Evolutionary conservation across 2,888 invertebrate species (phyloP), one percentile per base, ranked within the genome.

Genomic region (Tuberolachnus salignus): DNA sequence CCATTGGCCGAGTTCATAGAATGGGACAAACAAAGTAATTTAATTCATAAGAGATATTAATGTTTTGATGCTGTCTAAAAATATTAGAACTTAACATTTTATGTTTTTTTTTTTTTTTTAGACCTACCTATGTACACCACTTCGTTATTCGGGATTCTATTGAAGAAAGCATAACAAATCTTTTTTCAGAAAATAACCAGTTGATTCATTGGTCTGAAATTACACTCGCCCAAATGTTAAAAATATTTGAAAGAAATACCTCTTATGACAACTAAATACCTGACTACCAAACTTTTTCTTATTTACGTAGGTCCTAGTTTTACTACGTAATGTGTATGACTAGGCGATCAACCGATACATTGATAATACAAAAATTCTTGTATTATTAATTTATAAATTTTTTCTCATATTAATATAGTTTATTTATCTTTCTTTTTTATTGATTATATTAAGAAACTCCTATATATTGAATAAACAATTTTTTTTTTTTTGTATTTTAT

Each of bases 1-100:
- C 93, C 1, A 89, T 94, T 80, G 92, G 93, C 0, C 86, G 94
- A 80, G 88, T 94, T 16, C 92, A 93, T 86, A 88, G 94, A 55
- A 92, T 94, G 82, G 94, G 94, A 0, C 94, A 94, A 86, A 91
- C 88, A 1, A 90, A 88, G 90, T 91, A 83, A 66, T 19, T 64
- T 14, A 44, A 63, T 55, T 64, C 26, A 51, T 34, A 55, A 16
- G 11, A 63, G 23, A 13, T 0, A 53, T 64, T 53, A 55, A 42
- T 55, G 14, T 42, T 57, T 26, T 1, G 1, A 13, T 57, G 9
- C 26, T 16, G 59, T 34, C 26, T 44, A 23, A 16, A 1, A 59
- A n/a, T 26, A 11, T 49, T 53, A 4, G 6, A 34, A 66, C n/a
- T 64, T 16, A 0, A 42, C 3, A 21, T 66, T 53, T n/a, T n/a